These are phyloP conservation scores for Neelides folsomi DNA, from an alignment of 2,888 invertebrate species.

Conservation along the genomic window DNA sequence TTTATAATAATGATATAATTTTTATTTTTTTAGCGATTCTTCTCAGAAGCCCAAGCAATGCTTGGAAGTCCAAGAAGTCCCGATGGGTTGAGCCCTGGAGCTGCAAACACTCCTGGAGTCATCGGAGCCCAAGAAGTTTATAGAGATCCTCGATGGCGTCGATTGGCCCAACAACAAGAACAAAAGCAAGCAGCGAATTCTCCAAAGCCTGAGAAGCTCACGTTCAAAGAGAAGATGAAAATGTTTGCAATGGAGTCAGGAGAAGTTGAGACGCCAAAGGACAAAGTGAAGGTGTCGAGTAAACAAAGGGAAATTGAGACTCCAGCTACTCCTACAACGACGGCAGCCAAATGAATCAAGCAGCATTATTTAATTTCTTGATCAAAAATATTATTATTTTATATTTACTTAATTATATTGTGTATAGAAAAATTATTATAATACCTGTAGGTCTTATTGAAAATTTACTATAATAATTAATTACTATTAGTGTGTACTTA, in stretches of 20 bases:
- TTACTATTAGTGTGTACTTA: too few species aligned
- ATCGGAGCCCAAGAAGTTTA: constrained; percentile 67
- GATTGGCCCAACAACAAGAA: constrained; percentile 67
- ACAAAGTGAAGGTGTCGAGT: constrained; percentile 88
- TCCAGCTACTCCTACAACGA: constrained; percentile 38
- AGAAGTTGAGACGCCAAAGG: constrained; percentile 79
- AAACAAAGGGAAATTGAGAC: constrained; percentile 87
- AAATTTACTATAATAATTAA: too few species aligned
- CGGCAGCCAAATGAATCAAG: neutral
- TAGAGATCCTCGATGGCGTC: constrained; percentile 77
- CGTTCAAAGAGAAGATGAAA: constrained; percentile 98
- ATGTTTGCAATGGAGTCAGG: constrained; percentile 97
- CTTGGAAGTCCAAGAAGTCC: constrained; percentile 63
- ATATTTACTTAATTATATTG: neutral
- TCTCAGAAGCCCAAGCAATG: constrained; percentile 65
- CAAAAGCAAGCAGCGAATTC: constrained; percentile 47
- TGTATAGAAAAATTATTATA: too few species aligned
- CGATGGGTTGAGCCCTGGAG: constrained; percentile 38
- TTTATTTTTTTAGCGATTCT: constrained; percentile 50
- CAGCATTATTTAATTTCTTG: neutral
- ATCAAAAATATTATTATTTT: neutral
- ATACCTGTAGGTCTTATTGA: too few species aligned
- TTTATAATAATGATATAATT: too few species aligned
- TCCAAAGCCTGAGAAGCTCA: constrained; percentile 76
- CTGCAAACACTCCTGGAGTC: constrained; percentile 75